phyloP scores from a whole-genome alignment of 2,797 vertebrate genomes.

The Lindbergichthys nudifrons region DNA sequence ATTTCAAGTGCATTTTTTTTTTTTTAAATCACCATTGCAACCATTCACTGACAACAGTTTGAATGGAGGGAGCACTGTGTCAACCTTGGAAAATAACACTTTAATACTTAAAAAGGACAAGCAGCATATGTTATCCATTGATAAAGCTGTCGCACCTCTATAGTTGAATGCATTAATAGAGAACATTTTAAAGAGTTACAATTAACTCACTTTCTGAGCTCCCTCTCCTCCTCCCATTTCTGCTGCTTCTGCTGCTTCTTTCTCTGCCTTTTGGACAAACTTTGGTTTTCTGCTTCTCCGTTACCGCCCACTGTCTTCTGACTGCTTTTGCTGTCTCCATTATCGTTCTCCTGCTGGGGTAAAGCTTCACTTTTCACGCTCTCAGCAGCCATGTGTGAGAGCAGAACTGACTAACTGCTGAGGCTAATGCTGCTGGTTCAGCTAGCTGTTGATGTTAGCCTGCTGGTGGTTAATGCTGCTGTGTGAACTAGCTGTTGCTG shows the following conservation, averaged over 20 bases:
- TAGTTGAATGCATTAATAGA: not conserved
- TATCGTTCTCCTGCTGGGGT: constrained; percentile 4
- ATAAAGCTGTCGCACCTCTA: not conserved
- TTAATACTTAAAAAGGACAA: not conserved
- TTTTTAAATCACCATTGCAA: not conserved
- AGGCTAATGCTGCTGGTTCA: too few relatives aligned
- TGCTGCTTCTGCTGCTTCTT: constrained; percentile 93
- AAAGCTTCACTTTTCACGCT: not conserved
- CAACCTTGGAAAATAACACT: not conserved
- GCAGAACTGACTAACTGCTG: not conserved
- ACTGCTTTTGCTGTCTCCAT: not conserved
- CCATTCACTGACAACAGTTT: not conserved
- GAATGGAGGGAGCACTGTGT: not conserved
- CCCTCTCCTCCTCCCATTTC: constrained; percentile 95
- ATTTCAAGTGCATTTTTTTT: not conserved
- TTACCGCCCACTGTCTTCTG: not conserved
- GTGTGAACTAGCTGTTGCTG: too few relatives aligned
- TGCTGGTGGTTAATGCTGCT: too few relatives aligned
- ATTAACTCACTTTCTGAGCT: constrained; percentile 89
- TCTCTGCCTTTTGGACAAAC: constrained; percentile 91
- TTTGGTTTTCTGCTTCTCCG: constrained; percentile 39
- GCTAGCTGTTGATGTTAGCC: too few relatives aligned
- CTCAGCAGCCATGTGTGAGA: constrained; percentile 50
- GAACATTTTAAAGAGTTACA: not conserved
- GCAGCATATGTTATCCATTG: too few relatives aligned